phyloP scores from a whole-genome alignment of 2,797 vertebrate species.

The Cyprinodon diabolis region DNA sequence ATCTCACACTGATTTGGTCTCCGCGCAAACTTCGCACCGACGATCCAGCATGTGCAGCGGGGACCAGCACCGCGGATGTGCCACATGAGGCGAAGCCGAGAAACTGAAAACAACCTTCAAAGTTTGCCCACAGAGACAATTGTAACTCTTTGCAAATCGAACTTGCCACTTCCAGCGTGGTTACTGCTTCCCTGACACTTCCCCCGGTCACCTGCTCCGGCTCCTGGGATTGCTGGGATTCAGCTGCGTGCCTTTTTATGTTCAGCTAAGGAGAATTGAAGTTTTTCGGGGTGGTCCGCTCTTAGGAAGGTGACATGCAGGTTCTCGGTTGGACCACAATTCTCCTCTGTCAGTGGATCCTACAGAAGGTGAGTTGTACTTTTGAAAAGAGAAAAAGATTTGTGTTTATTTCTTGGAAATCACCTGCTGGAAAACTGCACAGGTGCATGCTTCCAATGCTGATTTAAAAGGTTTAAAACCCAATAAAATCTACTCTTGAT shows the following conservation, averaged over 20 bases:
- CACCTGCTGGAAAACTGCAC: not conserved
- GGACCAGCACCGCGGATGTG: constrained; percentile 71
- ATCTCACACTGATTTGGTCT: constrained; percentile 21
- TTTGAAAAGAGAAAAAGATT: not conserved
- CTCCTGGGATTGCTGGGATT: constrained; percentile 70
- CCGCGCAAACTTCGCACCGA: constrained; percentile 64
- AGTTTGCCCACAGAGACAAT: constrained; percentile 49
- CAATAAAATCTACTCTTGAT: constrained; percentile 34
- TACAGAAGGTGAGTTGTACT: constrained; percentile 75
- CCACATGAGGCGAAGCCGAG: constrained; percentile 68
- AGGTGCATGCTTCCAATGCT: not conserved
- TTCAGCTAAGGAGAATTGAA: constrained; percentile 75
- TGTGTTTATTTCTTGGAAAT: not conserved
- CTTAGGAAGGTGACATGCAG: constrained; percentile 82
- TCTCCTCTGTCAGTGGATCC: constrained; percentile 83
- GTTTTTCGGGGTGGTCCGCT: constrained; percentile 73
- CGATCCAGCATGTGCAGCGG: constrained; percentile 46
- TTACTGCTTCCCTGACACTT: constrained; percentile 41
- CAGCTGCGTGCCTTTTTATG: constrained; percentile 73
- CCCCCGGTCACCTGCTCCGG: constrained; percentile 37
- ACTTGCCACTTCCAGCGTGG: constrained; percentile 48
- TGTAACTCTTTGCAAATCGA: constrained; percentile 45
- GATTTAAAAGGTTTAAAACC: not conserved
- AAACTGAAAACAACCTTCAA: constrained; percentile 65
- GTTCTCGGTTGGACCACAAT: constrained; percentile 81